Base-by-base conservation (phyloP, 2,888 invertebrate genomes). In the Pristionchus mayeri region DNA sequence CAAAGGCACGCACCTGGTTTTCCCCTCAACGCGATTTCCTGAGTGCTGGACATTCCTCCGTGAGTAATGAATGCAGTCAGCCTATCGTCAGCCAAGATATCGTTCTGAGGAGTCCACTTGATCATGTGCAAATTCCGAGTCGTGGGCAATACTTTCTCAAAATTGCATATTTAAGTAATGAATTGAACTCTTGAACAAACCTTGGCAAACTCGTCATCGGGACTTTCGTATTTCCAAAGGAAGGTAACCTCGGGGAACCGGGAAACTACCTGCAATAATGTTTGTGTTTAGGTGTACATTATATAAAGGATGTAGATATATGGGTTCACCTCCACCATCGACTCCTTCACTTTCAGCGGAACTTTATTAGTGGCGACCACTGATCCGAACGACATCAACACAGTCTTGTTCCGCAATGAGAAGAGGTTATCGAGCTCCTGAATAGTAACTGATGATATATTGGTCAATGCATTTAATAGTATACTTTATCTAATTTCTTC, bases 1-100 rank as follows among this genome's bases (percentile, higher is more conserved):
- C n/a, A n/a, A n/a, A n/a, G n/a, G n/a, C n/a, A n/a, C n/a, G n/a
- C n/a, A n/a, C n/a, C n/a, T n/a, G n/a, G n/a, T n/a, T n/a, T n/a
- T n/a, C n/a, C n/a, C n/a, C n/a, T n/a, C n/a, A n/a, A n/a, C n/a
- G n/a, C n/a, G n/a, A n/a, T n/a, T n/a, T 75, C 75, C 27, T 75
- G 75, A 24, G 75, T 75, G 44, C 34, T 34, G 21, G 44, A 44
- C 75, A 75, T 75, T 75, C 75, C 75, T 21, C 75, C 75, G 7
- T 75, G 75, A 2, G 75, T n/a, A 21, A 75, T 75, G 24, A 75
- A 75, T 0, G 48, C 48, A 7, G 75, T 48, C 18, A 75, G 11
- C 13, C 48, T 75, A 1, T 75, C 18, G 21, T 75, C 44, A 24
- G 75, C 75, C 0, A 75, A 48, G 11, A 75, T 40, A 75, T 75